These are phyloP conservation scores for Acridotheres tristis DNA, from an alignment of 2,797 vertebrate species.

Conservation along the genomic window DNA sequence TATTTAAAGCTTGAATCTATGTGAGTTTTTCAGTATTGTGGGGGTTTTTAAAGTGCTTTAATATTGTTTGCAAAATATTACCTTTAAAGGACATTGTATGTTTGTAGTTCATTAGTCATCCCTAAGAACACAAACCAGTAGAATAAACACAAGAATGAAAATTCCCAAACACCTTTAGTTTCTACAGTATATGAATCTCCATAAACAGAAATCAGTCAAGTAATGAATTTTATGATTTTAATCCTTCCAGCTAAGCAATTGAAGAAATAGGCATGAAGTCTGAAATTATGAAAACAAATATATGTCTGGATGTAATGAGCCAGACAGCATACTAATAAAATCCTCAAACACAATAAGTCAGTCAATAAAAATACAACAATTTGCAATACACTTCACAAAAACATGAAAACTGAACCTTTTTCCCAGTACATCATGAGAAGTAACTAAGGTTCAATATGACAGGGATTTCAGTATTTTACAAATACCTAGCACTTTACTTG, in stretches of 20 bases:
- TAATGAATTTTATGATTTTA: conserved; percentile 18
- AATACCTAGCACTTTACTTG: background rate
- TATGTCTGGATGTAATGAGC: background rate
- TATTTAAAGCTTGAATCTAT: background rate
- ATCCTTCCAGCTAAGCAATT: conserved; percentile 21
- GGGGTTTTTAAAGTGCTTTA: background rate
- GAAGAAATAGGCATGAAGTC: background rate
- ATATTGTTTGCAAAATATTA: background rate
- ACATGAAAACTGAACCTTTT: background rate
- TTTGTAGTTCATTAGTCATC: conserved; percentile 44
- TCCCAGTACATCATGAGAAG: background rate
- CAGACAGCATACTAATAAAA: background rate
- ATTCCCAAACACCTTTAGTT: conserved; percentile 28
- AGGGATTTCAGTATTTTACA: background rate
- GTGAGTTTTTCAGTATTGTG: fast-evolving
- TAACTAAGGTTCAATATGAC: background rate
- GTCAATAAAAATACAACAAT: background rate
- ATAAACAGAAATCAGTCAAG: conserved; percentile 55
- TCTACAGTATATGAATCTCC: conserved; percentile 41
- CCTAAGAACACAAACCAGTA: background rate
- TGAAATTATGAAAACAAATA: background rate
- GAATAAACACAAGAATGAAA: conserved; percentile 44
- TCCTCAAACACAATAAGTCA: background rate
- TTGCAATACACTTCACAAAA: background rate
- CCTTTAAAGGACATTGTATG: conserved; percentile 1